Evolutionary conservation across 1,140 invertebrate species (phyloP), one percentile per base, ranked within the genome.

Genomic region (Drosophila teissieri): DNA sequence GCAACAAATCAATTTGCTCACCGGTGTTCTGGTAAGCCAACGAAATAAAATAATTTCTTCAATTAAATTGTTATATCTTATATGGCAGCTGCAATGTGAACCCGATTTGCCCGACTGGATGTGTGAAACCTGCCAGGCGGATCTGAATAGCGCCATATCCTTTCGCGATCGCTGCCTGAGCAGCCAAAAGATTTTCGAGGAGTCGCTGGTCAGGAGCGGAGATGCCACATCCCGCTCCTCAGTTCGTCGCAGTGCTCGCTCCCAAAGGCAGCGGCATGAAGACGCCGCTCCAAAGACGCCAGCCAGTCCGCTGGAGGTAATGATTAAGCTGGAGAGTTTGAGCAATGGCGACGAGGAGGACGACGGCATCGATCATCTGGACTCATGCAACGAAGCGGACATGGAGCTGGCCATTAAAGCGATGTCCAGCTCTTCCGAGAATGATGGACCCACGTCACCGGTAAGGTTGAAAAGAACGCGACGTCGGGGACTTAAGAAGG

Each of bases 151-250:
- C 36, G 85, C 85, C 63, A 84, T 84, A 22, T 64, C 64, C n/a
- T 88, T 88, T 42, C 84, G 84, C 1, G 74, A 61, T 3, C 83
- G 76, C 10, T 88, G 84, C 40, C 44, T 88, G 17, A 78, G 48
- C 10, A 89, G 65, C 15, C 83, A 88, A 14, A 82, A 79, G 12
- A 57, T 68, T 44, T 86, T 81, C 45, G 34, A 53, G n/a, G 48
- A 78, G 6, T 36, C 46, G 10, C 7, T 52, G 31, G 11, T 11
- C 31, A 52, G 31, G 15, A 36, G 4, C 5, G 49, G 17, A 19
- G 49, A 17, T 19, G 5, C 15, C 15, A 54, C 14, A 17, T n/a
- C n/a, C 24, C 46, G 44, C 19, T 49, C 46, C 14, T 6, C 54
- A 0, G 44, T 63, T 2, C 76, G 80, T 22, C 70, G 80, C 0